phyloP scores from a whole-genome alignment of 2,113 vertebrate genomes.

The Nesogale talazaci region DNA sequence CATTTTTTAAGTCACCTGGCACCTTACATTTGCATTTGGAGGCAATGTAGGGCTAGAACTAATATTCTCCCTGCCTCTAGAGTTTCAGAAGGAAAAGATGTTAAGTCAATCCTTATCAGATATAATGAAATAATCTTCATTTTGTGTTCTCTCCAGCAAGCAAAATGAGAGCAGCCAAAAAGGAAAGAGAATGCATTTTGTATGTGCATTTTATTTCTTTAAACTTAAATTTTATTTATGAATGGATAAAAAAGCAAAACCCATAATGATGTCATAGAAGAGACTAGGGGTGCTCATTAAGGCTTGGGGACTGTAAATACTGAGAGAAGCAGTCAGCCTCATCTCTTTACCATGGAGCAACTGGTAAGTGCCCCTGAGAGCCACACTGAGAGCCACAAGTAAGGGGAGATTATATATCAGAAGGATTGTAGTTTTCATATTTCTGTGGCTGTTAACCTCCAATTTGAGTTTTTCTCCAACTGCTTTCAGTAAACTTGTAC shows the following conservation, averaged over 20 bases:
- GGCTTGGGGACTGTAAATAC: too few relatives aligned
- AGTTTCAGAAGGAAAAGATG: neutral
- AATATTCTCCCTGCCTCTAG: neutral
- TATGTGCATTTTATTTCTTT: neutral
- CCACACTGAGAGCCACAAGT: neutral
- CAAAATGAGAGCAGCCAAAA: neutral
- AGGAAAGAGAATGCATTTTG: neutral
- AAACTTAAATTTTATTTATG: neutral
- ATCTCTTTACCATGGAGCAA: too few relatives aligned
- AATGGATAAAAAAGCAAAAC: neutral
- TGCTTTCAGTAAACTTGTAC: neutral
- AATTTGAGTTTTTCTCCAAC: neutral
- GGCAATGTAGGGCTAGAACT: neutral
- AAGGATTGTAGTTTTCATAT: neutral
- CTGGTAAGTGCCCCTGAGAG: too few relatives aligned
- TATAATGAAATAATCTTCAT: slow-evolving; percentile 38
- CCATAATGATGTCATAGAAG: too few relatives aligned
- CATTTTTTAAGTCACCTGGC: neutral
- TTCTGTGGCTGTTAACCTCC: neutral
- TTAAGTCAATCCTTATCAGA: slow-evolving; percentile 16
- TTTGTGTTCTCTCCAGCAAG: neutral
- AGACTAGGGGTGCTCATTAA: too few relatives aligned
- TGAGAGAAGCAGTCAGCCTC: too few relatives aligned
- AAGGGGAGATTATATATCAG: neutral
- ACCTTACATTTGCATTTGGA: slow-evolving; percentile 8